Percentiles rank a stretch among this genome's conserved stretches.
Evolutionary conservation across 2,797 vertebrate species (phyloP).

Genomic region (Esox lucius): DNA sequence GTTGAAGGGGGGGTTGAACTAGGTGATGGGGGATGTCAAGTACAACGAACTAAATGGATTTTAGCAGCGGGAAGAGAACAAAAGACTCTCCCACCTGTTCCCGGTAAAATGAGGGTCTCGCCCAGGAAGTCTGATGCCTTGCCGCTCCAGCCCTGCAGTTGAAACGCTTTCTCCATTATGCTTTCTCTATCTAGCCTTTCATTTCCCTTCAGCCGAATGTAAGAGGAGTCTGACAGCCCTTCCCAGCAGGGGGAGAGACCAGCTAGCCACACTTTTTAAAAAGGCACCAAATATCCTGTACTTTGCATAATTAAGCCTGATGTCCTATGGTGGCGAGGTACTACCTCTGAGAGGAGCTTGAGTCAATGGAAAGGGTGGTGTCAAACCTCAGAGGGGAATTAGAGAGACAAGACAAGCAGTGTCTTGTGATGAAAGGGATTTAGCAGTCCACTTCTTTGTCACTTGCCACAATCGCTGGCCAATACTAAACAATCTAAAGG

Average conservation of each 20-base stretch:
- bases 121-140: slow-evolving; percentile 75
- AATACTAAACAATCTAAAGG: slow-evolving; percentile 26
- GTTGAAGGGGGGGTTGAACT: slow-evolving; percentile 60
- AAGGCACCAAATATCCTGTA: slow-evolving; percentile 77
- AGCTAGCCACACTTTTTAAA: slow-evolving; percentile 71
- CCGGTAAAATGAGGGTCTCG: slow-evolving; percentile 79
- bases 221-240: slow-evolving; percentile 54
- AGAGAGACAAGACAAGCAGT: slow-evolving; percentile 58
- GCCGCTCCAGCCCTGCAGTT: slow-evolving; percentile 75
- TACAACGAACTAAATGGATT: slow-evolving; percentile 81
- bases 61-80: slow-evolving; percentile 82
- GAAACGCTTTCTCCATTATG: slow-evolving; percentile 81
- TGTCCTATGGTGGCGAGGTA: slow-evolving; percentile 75
- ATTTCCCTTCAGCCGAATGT: slow-evolving; percentile 73
- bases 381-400: slow-evolving; percentile 70
- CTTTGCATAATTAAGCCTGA: slow-evolving; percentile 80
- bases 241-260: slow-evolving; percentile 70
- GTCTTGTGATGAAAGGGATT: slow-evolving; percentile 22
- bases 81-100: slow-evolving; percentile 82
- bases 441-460: slow-evolving; percentile 40
- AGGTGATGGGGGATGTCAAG: slow-evolving; percentile 68
- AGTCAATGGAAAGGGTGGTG: slow-evolving; percentile 72
- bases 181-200: slow-evolving; percentile 78
- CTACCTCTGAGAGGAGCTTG: slow-evolving; percentile 64
- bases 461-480: slow-evolving; percentile 40